Conservation (phyloP, 2,888 invertebrate genomes). For the Sphecodes monilicornis region DNA sequence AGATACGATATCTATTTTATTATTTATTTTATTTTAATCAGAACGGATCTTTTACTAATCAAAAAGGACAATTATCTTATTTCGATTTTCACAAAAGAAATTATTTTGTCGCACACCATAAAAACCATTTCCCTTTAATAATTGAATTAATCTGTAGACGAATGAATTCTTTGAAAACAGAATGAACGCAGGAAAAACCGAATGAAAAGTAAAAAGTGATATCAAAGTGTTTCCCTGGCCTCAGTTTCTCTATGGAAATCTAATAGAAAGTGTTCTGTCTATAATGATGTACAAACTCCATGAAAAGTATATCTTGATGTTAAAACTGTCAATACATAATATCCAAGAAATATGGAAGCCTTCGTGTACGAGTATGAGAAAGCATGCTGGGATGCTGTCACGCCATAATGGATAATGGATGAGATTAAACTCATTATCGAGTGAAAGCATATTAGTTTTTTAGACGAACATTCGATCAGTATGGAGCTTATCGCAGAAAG, state of each 20-base stretch:
- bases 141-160: not conserved
- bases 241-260: not conserved
- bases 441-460: conserved; percentile 1
- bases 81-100: no score
- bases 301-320: not conserved
- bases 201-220: not conserved
- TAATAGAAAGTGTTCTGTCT: not conserved
- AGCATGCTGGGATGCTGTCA: not conserved
- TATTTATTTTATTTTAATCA: no score
- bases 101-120: no score
- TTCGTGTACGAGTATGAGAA: not conserved
- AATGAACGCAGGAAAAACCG: no score
- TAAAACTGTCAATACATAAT: not conserved
- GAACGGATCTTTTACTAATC: no score
- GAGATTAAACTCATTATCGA: not conserved
- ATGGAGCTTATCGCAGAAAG: not conserved
- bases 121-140: no score
- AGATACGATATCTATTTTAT: no score
- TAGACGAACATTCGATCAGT: not conserved
- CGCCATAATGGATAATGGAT: not conserved
- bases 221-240: not conserved
- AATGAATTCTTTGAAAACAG: not conserved
- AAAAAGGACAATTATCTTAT: no score
- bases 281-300: not conserved
- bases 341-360: not conserved